Percentiles rank a stretch among this genome's conserved stretches.
These are phyloP conservation scores for Chironomus striatipennis DNA, from an alignment of 1,140 invertebrate genomes.

Conservation along the genomic window DNA sequence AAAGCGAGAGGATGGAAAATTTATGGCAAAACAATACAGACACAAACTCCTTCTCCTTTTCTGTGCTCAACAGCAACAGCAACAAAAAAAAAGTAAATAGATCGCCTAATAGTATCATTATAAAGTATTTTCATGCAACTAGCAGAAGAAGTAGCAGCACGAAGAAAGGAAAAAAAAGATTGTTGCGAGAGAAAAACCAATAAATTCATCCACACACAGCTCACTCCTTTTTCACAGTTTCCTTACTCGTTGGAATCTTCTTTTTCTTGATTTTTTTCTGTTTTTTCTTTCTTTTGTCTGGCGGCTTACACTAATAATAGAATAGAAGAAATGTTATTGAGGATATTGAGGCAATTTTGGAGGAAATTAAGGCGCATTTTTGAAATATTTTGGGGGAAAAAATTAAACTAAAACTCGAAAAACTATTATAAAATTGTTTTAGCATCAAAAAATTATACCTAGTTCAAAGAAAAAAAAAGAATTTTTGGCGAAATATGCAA, in stretches of 20 bases:
- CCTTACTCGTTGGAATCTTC: not conserved
- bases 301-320: too few species aligned
- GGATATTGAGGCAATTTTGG: too few species aligned
- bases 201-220: conserved; percentile 16
- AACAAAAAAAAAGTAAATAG: not conserved
- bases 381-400: too few species aligned
- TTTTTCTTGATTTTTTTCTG: not conserved
- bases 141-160: not conserved
- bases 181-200: conserved; percentile 7
- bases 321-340: too few species aligned
- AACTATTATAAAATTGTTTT: too few species aligned
- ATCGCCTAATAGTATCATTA: conserved; percentile 20
- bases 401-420: too few species aligned
- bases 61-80: not conserved
- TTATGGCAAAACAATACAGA: conserved; percentile 22
- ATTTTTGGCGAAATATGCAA: too few species aligned
- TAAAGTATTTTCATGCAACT: not conserved
- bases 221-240: conserved; percentile 4
- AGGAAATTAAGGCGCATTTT: too few species aligned
- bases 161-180: too few species aligned
- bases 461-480: too few species aligned
- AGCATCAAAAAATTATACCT: too few species aligned
- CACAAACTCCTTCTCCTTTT: conserved; percentile 6
- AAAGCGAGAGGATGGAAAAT: conserved; percentile 17
- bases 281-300: too few species aligned